These are phyloP conservation scores for Drosophila murphyi DNA, from an alignment of 1,140 invertebrate genomes.

Conservation along the genomic window DNA sequence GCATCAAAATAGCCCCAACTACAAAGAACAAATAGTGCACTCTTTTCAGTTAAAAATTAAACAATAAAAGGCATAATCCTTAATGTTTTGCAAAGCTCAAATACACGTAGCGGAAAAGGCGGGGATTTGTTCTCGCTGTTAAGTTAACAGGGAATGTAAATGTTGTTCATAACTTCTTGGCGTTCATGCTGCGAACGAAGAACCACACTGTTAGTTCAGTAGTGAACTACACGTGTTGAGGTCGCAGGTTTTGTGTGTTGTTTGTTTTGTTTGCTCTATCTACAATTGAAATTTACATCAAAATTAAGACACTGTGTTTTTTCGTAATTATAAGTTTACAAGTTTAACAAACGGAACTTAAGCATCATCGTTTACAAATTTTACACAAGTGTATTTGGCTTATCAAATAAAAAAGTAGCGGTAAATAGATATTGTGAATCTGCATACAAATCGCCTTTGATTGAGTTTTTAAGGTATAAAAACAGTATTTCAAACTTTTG, in stretches of 20 bases:
- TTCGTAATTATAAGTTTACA: conserved; percentile 21
- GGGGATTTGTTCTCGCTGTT: conserved; percentile 5
- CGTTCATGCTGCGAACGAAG: neutral
- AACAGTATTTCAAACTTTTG: neutral
- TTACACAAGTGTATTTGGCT: conserved; percentile 2
- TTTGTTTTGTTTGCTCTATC: conserved; percentile 39
- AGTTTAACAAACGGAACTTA: conserved; percentile 20
- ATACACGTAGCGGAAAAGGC: neutral
- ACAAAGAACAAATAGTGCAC: no score
- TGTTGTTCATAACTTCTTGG: neutral
- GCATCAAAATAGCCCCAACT: no score
- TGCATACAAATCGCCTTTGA: conserved; percentile 3
- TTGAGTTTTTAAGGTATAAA: neutral
- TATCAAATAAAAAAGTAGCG: conserved; percentile 6
- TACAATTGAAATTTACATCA: conserved; percentile 48
- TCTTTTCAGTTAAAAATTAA: no score
- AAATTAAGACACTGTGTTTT: conserved; percentile 29
- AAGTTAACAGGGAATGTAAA: conserved; percentile 3
- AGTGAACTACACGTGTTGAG: conserved; percentile 43
- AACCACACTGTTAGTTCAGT: conserved; percentile 13
- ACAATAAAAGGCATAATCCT: no score
- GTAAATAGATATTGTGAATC: conserved; percentile 6
- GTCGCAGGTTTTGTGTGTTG: conserved; percentile 13
- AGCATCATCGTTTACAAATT: conserved; percentile 30
- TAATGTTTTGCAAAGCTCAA: neutral